Conservation (phyloP, 92 coral and sea anemone species). For the Nematostella vectensis region DNA sequence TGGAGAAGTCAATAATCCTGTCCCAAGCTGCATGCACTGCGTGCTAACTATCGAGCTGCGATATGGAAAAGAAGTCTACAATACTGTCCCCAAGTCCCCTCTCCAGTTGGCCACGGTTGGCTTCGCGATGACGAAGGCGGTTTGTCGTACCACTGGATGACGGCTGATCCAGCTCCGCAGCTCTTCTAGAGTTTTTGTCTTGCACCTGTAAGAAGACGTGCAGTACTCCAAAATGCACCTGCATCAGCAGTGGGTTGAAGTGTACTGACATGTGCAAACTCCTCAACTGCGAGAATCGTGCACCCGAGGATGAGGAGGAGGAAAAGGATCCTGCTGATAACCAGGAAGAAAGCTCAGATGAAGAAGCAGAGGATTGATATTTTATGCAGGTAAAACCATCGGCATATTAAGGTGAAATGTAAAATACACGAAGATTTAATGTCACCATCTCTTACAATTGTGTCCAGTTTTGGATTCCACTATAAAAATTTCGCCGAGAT, state of each 20-base stretch:
- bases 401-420: too few relatives aligned
- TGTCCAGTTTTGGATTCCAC: too few relatives aligned
- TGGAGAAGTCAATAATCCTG: slow-evolving; percentile 25
- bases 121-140: slow-evolving; percentile 16
- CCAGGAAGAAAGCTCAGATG: slow-evolving; percentile 3
- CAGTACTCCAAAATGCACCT: slow-evolving; percentile 23
- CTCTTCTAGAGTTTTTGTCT: slow-evolving; percentile 36
- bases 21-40: slow-evolving; percentile 19
- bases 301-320: slow-evolving; percentile 24
- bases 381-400: too few relatives aligned
- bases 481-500: too few relatives aligned
- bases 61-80: slow-evolving; percentile 29
- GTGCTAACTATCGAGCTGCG: slow-evolving; percentile 39
- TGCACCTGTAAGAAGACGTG: slow-evolving; percentile 23
- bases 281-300: slow-evolving; percentile 33
- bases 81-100: slow-evolving; percentile 18
- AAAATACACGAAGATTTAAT: too few relatives aligned
- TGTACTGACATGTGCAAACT: slow-evolving; percentile 49
- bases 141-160: slow-evolving; percentile 32
- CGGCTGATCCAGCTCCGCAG: slow-evolving; percentile 34
- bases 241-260: slow-evolving; percentile 40
- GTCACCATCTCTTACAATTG: too few relatives aligned
- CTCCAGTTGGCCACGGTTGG: slow-evolving; percentile 25
- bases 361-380: slow-evolving; percentile 9
- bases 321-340: slow-evolving; percentile 21